These are phyloP conservation scores for Syngnathus floridae DNA, from an alignment of 2,113 vertebrate genomes.

Conservation along the genomic window DNA sequence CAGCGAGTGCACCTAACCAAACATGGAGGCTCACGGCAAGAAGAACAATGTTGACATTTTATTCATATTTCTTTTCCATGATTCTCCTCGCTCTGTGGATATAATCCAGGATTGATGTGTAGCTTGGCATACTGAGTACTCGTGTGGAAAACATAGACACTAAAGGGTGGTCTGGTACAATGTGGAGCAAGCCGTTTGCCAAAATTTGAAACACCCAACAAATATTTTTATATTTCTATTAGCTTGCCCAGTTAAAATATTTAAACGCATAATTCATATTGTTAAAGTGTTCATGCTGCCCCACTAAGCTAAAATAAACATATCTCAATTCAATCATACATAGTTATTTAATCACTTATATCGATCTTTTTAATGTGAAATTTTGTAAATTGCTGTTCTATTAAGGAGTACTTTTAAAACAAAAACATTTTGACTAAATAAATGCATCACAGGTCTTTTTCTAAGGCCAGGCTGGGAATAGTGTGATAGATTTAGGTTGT, in stretches of 20 bases:
- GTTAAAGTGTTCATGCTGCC: neutral
- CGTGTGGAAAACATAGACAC: constrained; percentile 46
- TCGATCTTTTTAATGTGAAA: neutral
- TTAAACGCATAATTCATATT: constrained; percentile 1
- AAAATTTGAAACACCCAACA: constrained; percentile 25
- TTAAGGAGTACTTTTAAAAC: too few relatives aligned
- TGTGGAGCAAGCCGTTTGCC: constrained; percentile 25
- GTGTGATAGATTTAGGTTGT: constrained; percentile 27
- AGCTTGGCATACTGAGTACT: constrained; percentile 38
- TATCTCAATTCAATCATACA: neutral
- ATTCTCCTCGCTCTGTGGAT: constrained; percentile 41
- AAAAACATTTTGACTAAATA: neutral
- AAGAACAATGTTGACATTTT: constrained; percentile 53
- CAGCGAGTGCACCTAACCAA: constrained; percentile 47
- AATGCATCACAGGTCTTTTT: neutral
- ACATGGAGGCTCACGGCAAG: constrained; percentile 42
- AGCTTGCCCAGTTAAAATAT: constrained; percentile 34
- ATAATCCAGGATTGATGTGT: constrained; percentile 38
- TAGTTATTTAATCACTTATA: neutral
- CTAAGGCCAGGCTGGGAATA: constrained; percentile 25
- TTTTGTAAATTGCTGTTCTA: too few relatives aligned
- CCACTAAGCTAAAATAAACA: neutral
- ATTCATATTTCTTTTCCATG: constrained; percentile 26
- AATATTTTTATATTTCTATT: constrained; percentile 32
- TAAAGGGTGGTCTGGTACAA: constrained; percentile 18